Evolutionary conservation across 2,113 vertebrate species (phyloP).

Genomic region (Poeciliopsis turrubarensis): DNA sequence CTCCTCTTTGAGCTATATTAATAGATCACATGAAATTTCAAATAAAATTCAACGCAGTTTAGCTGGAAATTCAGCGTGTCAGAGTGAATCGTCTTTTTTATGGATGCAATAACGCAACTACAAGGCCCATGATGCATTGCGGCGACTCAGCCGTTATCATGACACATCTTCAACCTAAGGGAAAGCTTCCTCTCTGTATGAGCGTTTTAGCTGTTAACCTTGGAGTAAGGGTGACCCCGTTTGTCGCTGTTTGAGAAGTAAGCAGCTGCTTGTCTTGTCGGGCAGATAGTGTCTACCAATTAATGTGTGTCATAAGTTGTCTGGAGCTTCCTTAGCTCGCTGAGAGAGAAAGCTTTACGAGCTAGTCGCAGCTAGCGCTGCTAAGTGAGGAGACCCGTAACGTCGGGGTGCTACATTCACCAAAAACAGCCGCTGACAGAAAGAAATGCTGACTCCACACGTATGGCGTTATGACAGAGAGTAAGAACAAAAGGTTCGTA

Average conservation of each 20-base stretch:
- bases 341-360: constrained; percentile 17
- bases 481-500: constrained; percentile 40
- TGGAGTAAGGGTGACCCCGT: constrained; percentile 30
- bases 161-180: constrained; percentile 72
- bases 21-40: no score
- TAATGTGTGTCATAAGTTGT: constrained; percentile 11
- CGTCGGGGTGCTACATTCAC: not conserved
- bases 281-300: not conserved
- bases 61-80: not conserved
- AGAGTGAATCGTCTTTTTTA: not conserved
- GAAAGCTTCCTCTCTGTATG: constrained; percentile 62
- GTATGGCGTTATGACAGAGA: not conserved
- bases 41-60: no score
- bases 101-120: constrained; percentile 46
- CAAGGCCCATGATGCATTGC: constrained; percentile 74
- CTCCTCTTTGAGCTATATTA: no score
- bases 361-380: constrained; percentile 63
- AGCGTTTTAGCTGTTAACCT: constrained; percentile 61
- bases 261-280: not conserved
- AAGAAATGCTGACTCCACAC: not conserved
- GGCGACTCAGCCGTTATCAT: constrained; percentile 57
- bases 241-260: constrained; percentile 16
- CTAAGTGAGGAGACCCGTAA: constrained; percentile 36
- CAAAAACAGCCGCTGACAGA: not conserved
- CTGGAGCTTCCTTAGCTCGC: constrained; percentile 32